phyloP scores from a whole-genome alignment of 2,113 vertebrate genomes.

The Catharus fuscescens region DNA sequence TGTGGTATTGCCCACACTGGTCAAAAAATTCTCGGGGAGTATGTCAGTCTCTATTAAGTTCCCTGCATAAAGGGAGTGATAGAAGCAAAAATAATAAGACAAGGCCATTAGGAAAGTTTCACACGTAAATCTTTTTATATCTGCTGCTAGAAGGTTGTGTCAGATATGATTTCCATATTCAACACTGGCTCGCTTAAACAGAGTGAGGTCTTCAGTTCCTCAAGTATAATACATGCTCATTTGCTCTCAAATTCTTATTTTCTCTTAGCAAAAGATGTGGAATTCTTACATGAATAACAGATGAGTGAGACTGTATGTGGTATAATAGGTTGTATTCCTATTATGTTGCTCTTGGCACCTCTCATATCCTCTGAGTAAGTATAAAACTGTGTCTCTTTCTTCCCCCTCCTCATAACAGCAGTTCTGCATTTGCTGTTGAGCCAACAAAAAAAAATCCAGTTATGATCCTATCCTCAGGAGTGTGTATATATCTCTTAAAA shows the following conservation, averaged over 20 bases:
- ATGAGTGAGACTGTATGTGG: conserved; percentile 59
- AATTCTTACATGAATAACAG: conserved; percentile 45
- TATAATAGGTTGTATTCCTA: conserved; percentile 51
- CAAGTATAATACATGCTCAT: not conserved
- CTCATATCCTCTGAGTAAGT: conserved; percentile 38
- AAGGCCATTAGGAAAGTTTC: not conserved
- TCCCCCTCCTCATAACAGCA: not conserved
- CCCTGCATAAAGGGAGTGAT: not conserved
- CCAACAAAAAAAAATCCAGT: not conserved
- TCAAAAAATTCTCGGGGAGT: not conserved
- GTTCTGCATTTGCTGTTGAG: conserved; percentile 6
- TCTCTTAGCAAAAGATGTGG: conserved; percentile 6
- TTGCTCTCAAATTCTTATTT: not conserved
- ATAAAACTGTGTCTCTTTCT: not conserved
- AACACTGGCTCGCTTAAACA: not conserved
- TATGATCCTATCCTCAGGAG: not conserved
- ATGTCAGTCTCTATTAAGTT: not conserved
- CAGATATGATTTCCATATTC: conserved; percentile 20
- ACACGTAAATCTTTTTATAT: not conserved
- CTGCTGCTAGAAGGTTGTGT: not conserved
- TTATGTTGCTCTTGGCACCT: conserved; percentile 55
- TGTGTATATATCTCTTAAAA: not conserved
- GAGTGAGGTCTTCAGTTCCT: not conserved
- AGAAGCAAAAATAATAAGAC: not conserved
- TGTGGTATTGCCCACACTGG: not conserved